These are phyloP conservation scores for Xenopus laevis DNA, from an alignment of 2,113 vertebrate genomes.

Conservation along the genomic window DNA sequence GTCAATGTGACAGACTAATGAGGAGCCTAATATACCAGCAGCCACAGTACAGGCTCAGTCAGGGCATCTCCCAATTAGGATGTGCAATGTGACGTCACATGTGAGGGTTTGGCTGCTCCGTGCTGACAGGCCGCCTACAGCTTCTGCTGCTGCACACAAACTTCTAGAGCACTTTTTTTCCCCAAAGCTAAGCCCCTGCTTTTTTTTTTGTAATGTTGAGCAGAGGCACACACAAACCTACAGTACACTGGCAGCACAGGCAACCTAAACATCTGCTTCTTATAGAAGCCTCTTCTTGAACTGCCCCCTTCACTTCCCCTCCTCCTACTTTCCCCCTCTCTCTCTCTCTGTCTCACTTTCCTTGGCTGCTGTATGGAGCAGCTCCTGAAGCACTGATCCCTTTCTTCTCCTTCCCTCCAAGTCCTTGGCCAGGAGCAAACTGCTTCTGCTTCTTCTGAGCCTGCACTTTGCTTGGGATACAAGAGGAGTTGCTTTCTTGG, in stretches of 20 bases:
- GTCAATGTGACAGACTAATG: too few species aligned
- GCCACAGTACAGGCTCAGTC: background rate
- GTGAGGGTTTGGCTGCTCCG: constrained; percentile 73
- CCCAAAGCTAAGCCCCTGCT: constrained; percentile 59
- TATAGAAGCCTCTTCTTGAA: constrained; percentile 48
- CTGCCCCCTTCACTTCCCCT: constrained; percentile 43
- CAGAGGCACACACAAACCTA: constrained; percentile 6
- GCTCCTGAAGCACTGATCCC: constrained; percentile 40
- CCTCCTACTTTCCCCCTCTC: constrained; percentile 44
- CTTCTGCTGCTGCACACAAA: constrained; percentile 56
- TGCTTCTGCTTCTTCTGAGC: constrained; percentile 19
- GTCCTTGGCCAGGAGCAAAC: constrained; percentile 37
- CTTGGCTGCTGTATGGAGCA: constrained; percentile 35
- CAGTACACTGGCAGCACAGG: constrained; percentile 51
- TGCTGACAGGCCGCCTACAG: constrained; percentile 64
- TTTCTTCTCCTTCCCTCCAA: constrained; percentile 32
- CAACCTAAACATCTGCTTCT: constrained; percentile 52
- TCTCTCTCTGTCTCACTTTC: constrained; percentile 40
- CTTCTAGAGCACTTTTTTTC: constrained; percentile 69
- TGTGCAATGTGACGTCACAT: constrained; percentile 80
- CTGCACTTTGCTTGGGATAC: constrained; percentile 24
- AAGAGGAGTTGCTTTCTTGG: constrained; percentile 22
- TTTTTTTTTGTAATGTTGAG: constrained; percentile 26
- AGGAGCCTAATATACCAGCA: background rate
- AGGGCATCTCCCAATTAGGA: constrained; percentile 63